Percentiles rank a stretch among this genome's conserved stretches.
These are phyloP conservation scores for Cardiocondyla obscurior DNA, from an alignment of 1,140 invertebrate species.

Conservation along the genomic window DNA sequence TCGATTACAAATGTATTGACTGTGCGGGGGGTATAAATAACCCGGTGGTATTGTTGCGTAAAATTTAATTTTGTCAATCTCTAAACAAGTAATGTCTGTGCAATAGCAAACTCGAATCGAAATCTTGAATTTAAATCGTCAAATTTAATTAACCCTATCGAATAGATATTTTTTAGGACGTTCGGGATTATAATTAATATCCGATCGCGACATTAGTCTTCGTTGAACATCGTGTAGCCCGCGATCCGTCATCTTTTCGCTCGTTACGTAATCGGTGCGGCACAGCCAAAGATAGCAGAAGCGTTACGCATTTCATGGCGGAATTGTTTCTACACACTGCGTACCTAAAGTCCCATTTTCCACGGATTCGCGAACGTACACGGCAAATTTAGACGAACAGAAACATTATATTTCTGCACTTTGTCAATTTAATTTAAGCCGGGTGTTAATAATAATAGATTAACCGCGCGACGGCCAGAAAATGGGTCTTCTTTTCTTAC, in stretches of 20 bases:
- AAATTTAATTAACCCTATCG: neutral
- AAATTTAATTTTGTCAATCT: neutral
- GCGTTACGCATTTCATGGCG: constrained; percentile 8
- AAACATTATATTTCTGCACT: neutral
- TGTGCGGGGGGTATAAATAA: too few species aligned
- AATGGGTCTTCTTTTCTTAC: neutral
- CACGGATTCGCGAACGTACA: neutral
- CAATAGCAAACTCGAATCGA: neutral
- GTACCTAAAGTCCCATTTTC: neutral
- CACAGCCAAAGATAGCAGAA: constrained; percentile 22
- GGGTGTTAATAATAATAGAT: neutral
- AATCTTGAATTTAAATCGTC: neutral
- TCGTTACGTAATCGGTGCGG: constrained; percentile 4
- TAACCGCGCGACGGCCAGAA: too few species aligned
- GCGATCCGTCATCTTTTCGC: neutral
- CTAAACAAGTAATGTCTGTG: neutral
- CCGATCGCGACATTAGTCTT: neutral
- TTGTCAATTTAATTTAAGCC: neutral
- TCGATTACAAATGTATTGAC: neutral
- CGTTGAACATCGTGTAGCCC: too few species aligned
- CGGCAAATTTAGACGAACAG: neutral
- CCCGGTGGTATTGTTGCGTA: neutral
- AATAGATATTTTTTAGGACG: neutral
- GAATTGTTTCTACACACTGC: neutral
- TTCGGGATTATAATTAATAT: neutral